phyloP scores from a whole-genome alignment of 2,797 vertebrate genomes.

The Trematomus bernacchii region DNA sequence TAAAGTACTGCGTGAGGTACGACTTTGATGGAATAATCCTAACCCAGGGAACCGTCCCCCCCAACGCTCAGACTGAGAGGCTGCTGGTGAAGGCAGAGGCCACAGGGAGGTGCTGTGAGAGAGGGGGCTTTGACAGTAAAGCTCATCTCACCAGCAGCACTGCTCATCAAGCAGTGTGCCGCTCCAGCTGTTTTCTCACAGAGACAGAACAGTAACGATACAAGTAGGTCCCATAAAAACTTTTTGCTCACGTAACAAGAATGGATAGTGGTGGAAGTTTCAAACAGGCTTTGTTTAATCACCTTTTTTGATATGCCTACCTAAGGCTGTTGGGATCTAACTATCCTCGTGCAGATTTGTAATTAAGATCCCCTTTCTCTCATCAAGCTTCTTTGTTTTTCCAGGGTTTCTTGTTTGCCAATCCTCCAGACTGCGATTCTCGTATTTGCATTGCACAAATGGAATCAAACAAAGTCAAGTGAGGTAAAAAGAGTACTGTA shows the following conservation, averaged over 20 bases:
- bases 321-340: conserved; percentile 67
- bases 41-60: conserved; percentile 42
- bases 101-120: conserved; percentile 84
- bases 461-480: conserved; percentile 66
- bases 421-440: conserved; percentile 75
- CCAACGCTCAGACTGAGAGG: conserved; percentile 25
- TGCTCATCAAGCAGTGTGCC: conserved; percentile 70
- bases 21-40: conserved; percentile 69
- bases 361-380: conserved; percentile 82
- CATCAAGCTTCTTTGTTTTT: conserved; percentile 78
- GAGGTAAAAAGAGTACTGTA: conserved; percentile 12
- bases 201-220: conserved; percentile 74
- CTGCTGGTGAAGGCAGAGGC: conserved; percentile 66
- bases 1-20: conserved; percentile 57
- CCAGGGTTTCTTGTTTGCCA: conserved; percentile 65
- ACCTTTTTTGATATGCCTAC: conserved; percentile 67
- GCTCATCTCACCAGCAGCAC: conserved; percentile 65
- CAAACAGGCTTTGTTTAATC: conserved; percentile 71
- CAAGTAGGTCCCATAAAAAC: conserved; percentile 73
- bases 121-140: conserved; percentile 67
- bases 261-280: conserved; percentile 66
- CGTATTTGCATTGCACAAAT: conserved; percentile 75
- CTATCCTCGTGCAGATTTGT: conserved; percentile 76
- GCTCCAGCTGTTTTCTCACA: conserved; percentile 74
- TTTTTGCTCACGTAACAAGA: conserved; percentile 66